Conservation (phyloP, 1,140 invertebrate genomes). For the Linepithema humile region DNA sequence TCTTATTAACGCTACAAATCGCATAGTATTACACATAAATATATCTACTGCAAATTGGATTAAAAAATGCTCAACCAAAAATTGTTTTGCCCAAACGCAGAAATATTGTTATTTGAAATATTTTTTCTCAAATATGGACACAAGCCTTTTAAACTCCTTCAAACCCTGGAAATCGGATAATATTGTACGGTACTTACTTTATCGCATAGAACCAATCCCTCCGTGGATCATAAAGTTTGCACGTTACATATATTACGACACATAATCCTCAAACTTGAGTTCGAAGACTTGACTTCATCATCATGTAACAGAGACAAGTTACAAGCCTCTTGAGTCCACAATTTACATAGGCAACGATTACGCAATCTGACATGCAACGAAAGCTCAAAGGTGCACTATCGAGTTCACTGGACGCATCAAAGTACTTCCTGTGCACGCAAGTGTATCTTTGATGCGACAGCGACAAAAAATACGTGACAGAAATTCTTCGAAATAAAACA, state of each 20-base stretch:
- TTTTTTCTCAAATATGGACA: neutral
- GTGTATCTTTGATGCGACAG: slow-evolving; percentile 35
- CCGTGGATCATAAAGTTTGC: slow-evolving; percentile 24
- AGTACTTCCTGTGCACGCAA: slow-evolving; percentile 25
- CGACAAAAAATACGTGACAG: neutral
- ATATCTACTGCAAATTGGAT: neutral
- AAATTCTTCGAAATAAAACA: slow-evolving; percentile 48
- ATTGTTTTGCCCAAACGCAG: neutral
- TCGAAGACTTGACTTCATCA: neutral
- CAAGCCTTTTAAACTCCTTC: neutral
- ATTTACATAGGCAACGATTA: slow-evolving; percentile 49
- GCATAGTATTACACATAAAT: neutral
- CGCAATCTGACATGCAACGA: slow-evolving; percentile 6
- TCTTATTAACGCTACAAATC: neutral
- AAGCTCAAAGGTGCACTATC: slow-evolving; percentile 23
- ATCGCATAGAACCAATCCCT: slow-evolving; percentile 1
- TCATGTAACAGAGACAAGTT: slow-evolving; percentile 26
- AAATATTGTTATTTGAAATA: neutral
- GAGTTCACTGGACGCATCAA: slow-evolving; percentile 10
- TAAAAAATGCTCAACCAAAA: neutral
- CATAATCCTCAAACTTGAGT: slow-evolving; percentile 35
- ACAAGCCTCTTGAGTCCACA: slow-evolving; percentile 37
- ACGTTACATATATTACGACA: slow-evolving; percentile 13
- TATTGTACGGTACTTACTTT: neutral
- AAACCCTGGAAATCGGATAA: neutral